These are phyloP conservation scores for Thalpophila matura DNA, from an alignment of 2,888 invertebrate genomes.

Conservation along the genomic window DNA sequence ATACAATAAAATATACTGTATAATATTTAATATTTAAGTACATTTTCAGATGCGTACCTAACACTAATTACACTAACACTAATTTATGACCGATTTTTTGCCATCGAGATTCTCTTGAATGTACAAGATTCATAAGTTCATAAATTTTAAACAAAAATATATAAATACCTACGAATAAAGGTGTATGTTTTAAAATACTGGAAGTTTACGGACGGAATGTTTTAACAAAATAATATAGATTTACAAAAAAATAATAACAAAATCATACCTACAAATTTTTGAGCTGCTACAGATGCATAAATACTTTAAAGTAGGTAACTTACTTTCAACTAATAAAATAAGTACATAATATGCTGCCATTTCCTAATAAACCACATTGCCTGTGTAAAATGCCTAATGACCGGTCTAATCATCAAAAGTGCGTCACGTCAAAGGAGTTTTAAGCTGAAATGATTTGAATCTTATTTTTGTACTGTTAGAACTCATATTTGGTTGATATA, in stretches of 20 bases:
- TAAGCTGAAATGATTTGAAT: too few relatives aligned
- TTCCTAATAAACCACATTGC: neutral
- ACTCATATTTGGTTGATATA: too few relatives aligned
- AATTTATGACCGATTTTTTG: conserved; percentile 3
- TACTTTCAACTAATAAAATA: conserved; percentile 8
- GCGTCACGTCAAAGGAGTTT: too few relatives aligned
- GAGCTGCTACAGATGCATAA: conserved; percentile 16
- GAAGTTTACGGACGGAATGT: conserved; percentile 28
- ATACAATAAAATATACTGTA: neutral
- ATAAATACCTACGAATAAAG: neutral
- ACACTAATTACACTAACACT: neutral
- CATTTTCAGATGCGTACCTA: conserved; percentile 1
- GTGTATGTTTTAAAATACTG: neutral
- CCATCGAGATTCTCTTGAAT: conserved; percentile 28
- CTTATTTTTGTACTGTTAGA: too few relatives aligned
- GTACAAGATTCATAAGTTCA: conserved; percentile 5
- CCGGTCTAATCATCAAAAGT: too few relatives aligned
- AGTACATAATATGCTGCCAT: neutral
- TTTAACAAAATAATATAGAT: neutral
- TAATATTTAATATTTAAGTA: conserved; percentile 6
- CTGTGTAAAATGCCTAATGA: conserved; percentile 2
- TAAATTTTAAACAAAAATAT: neutral
- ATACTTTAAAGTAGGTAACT: too few relatives aligned
- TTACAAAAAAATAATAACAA: conserved; percentile 1
- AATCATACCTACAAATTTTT: neutral